A percentile compares a stretch with the other conserved stretches of the same genome.
These are phyloP conservation scores for Dexiosoma caninum DNA, from an alignment of 2,888 invertebrate genomes.

Conservation along the genomic window DNA sequence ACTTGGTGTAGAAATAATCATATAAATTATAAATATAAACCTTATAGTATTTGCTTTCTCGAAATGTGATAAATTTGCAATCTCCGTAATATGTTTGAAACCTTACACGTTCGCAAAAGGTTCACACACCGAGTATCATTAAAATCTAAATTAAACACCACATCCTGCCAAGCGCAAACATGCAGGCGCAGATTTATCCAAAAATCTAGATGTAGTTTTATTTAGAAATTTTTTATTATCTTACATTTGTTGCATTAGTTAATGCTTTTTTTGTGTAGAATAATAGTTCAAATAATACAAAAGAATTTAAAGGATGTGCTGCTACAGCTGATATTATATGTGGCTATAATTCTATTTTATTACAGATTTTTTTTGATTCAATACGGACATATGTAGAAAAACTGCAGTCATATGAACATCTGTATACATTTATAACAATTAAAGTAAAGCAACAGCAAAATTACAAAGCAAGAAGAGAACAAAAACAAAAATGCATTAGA, in stretches of 20 bases:
- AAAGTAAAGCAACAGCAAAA: conserved; percentile 10
- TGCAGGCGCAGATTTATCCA: not conserved
- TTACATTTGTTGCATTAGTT: conserved; percentile 26
- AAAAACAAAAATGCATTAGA: conserved; percentile 18
- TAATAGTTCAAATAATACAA: not conserved
- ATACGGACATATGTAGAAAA: not conserved
- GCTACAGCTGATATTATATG: not conserved
- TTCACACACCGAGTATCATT: too few relatives aligned
- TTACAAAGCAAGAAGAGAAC: not conserved
- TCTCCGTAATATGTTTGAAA: too few relatives aligned
- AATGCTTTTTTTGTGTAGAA: not conserved
- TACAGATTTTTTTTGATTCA: not conserved
- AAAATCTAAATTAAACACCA: conserved; percentile 16
- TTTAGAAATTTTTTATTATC: conserved; percentile 42
- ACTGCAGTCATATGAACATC: conserved; percentile 57
- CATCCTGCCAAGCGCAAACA: not conserved
- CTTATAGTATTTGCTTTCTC: conserved; percentile 16
- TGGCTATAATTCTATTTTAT: not conserved
- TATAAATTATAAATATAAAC: too few relatives aligned
- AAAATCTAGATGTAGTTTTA: not conserved
- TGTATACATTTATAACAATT: conserved; percentile 33
- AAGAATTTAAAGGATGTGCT: conserved; percentile 22
- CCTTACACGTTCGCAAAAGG: not conserved
- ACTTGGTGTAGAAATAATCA: too few relatives aligned
- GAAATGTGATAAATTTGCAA: not conserved